Base-by-base conservation (phyloP, 2,888 invertebrate species). In the Xanthostigma xanthostigma region DNA sequence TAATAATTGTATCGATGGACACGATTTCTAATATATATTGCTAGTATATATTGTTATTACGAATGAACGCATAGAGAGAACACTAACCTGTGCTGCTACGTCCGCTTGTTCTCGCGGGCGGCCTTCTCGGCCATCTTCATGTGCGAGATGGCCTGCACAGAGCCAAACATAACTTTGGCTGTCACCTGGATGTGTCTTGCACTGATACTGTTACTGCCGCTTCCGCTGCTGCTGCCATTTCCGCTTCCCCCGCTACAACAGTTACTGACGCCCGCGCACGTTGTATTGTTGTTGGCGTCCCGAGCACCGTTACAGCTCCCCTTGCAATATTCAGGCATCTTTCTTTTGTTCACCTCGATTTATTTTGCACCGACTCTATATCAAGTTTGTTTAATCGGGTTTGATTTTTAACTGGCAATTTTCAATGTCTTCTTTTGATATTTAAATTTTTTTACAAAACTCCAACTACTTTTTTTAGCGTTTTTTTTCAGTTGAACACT, bases 91-190 rank as follows among this genome's bases (percentile, higher is more conserved):
- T 27, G 27, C 61, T 71, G 71, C 61, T 72, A 72, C 55, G 70
- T 73, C 65, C 76, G 69, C 64, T 77, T 73, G 58, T 70, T 75
- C 58, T 76, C 76, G 57, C 78, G 71, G 59, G 79, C 75, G 52
- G 75, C 70, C 69, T 78, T 78, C 66, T 82, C 81, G 61, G 80
- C 79, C 64, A 81, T 76, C 60, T 82, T 79, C 63, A 82, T 72
- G 66, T 81, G 78, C 68, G 80, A 81, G 68, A 83, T 81, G 61
- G 81, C 76, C 54, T 80, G 75, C 62, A 82, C 80, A 57, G 79
- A 79, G 52, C 81, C 80, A 64, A 82, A 81, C 64, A 82, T 74
- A 53, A 82, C 81, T 70, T 83, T 82, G 63, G 82, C 80, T 56
- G 80, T 80, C 63, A 82, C 76, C 68, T 82, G 75, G 65, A 67